Base-by-base conservation (phyloP, 2,113 vertebrate species). In the Melospiza georgiana region DNA sequence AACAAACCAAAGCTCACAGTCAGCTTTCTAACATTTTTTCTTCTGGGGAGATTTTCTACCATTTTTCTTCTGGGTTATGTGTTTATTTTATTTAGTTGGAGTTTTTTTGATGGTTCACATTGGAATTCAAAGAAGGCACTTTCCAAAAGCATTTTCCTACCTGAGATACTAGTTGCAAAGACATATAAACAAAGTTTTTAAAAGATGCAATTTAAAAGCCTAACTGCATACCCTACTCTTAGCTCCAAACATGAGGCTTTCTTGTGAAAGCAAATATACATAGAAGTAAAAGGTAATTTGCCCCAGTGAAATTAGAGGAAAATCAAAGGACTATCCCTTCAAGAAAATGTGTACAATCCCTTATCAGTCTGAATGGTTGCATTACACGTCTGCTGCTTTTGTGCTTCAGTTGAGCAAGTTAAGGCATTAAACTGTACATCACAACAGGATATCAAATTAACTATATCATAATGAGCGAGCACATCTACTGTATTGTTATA, bases 381-480 rank as follows among this genome's bases (percentile, higher is more conserved):
- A 51, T 74, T 84, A 51, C 39, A 91, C 39, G 28, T 91, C 37
- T 79, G n/a, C 55, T 86, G 52, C 73, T 91, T 94, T 72, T 86
- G 48, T 91, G 65, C 72, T 90, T 93, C 93, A 67, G 22, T 33
- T 94, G 72, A 94, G 59, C 35, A 63, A 76, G 55, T 74, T 87
- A 93, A 90, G 61, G 43, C 75, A 77, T 90, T 94, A 86, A 95
- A 95, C 44, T 46, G 59, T 55, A 83, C 24, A 80, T 80, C 78
- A 91, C 78, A 83, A 85, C 52, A 91, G 74, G 49, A 77, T 65
- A 82, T 73, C 41, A 82, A 92, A 89, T 81, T 30, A 94, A 94
- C 91, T 91, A 63, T 30, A 76, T 37, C 33, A 61, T 85, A 83
- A 94, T 88, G 72, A 91, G 43, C 81, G 72, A 90, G 78, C 71